A percentile compares a stretch with the other conserved stretches of the same genome.
These are phyloP conservation scores for Ursus arctos DNA, from an alignment of 2,113 vertebrate species.

Conservation along the genomic window DNA sequence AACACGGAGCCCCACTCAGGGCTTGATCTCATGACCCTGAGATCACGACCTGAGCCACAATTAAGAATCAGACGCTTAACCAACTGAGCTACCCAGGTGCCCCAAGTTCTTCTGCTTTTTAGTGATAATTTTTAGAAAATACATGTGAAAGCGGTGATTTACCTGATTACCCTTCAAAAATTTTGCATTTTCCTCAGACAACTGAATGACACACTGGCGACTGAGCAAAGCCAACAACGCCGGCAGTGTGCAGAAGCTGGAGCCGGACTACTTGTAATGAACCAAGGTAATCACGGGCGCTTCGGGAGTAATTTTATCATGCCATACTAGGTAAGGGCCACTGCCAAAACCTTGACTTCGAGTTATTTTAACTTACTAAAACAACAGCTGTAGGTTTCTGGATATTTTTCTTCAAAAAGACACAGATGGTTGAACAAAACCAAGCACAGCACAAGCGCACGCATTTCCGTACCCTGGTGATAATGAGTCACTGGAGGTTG, in stretches of 20 bases:
- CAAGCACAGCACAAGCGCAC: not conserved
- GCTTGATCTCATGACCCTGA: not conserved
- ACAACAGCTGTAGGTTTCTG: not conserved
- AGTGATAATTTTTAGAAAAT: conserved; percentile 47
- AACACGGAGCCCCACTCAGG: not conserved
- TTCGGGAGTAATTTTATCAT: conserved; percentile 3
- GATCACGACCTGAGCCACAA: not conserved
- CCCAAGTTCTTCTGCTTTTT: conserved; percentile 7
- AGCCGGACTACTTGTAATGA: not conserved
- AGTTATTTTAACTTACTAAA: conserved; percentile 47
- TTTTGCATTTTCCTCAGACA: conserved; percentile 31
- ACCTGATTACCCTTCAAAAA: conserved; percentile 49
- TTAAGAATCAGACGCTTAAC: not conserved
- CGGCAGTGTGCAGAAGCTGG: not conserved
- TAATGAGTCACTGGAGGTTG: not conserved
- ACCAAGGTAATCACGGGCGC: not conserved
- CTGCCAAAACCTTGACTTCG: not conserved
- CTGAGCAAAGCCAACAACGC: not conserved
- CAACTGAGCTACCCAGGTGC: not conserved
- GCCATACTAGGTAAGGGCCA: not conserved
- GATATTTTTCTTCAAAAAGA: conserved; percentile 25
- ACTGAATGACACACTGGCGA: not conserved
- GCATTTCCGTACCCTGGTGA: not conserved
- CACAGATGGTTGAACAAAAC: not conserved
- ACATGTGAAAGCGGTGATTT: not conserved